Percentiles rank a stretch among this genome's conserved stretches.
Conservation (phyloP, 2,888 invertebrate genomes). For the Gibbula magus region DNA sequence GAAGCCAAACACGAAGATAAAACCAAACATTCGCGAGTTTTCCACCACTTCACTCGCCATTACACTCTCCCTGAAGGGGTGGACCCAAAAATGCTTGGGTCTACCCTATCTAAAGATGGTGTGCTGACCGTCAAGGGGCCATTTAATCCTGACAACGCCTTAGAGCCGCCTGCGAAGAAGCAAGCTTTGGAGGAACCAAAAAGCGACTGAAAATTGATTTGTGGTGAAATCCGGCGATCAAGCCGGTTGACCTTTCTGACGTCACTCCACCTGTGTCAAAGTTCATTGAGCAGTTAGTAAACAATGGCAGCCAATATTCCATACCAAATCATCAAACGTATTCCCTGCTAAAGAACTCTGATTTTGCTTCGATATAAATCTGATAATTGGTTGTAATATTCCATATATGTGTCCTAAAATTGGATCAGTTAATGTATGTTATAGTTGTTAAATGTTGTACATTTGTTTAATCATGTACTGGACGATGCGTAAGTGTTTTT, state of each 20-base stretch:
- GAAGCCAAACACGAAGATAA: slow-evolving; percentile 99
- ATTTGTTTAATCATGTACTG: too few relatives aligned
- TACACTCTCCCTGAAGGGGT: slow-evolving; percentile 97
- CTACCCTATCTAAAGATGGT: slow-evolving; percentile 95
- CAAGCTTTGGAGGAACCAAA: not conserved
- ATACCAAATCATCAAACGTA: too few relatives aligned
- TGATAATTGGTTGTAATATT: too few relatives aligned
- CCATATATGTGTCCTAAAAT: too few relatives aligned
- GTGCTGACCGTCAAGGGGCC: slow-evolving; percentile 97
- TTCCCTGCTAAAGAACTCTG: too few relatives aligned
- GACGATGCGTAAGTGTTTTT: too few relatives aligned
- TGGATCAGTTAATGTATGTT: too few relatives aligned
- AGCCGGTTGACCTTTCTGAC: not conserved
- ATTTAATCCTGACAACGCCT: slow-evolving; percentile 31
- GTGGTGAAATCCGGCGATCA: not conserved
- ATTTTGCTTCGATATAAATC: too few relatives aligned
- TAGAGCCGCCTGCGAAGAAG: slow-evolving; percentile 32
- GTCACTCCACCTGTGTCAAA: too few relatives aligned
- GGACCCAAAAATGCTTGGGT: slow-evolving; percentile 95
- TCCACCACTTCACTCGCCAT: slow-evolving; percentile 97
- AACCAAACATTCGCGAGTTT: slow-evolving; percentile 95
- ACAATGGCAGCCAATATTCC: too few relatives aligned
- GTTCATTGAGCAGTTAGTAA: too few relatives aligned
- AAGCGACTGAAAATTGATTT: not conserved
- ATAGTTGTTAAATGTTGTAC: too few relatives aligned